Percentiles rank a stretch among this genome's conserved stretches.
Conservation (phyloP, 2,113 vertebrate species). For the Orcinus orca region DNA sequence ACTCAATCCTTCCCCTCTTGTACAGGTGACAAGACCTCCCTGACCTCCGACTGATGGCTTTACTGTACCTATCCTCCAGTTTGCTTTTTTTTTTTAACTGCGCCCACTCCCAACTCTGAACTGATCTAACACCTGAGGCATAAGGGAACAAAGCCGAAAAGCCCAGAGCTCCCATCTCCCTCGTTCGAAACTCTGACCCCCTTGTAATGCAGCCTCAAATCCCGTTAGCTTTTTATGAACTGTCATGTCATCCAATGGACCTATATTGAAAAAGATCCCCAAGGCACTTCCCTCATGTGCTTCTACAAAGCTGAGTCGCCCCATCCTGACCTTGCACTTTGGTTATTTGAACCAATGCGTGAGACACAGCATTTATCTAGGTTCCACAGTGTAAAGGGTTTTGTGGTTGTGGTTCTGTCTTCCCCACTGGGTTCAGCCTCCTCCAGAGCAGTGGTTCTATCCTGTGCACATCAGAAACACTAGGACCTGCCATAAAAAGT, state of each 20-base stretch:
- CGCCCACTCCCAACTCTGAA: neutral
- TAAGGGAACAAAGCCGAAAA: neutral
- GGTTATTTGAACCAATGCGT: rapidly evolving
- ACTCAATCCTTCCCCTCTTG: too few relatives aligned
- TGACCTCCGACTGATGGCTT: neutral
- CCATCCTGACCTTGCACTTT: neutral
- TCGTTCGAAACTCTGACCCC: neutral
- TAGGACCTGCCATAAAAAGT: neutral
- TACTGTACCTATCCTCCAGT: too few relatives aligned
- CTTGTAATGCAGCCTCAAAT: neutral
- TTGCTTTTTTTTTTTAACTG: neutral
- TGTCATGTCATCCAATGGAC: neutral
- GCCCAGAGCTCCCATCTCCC: neutral
- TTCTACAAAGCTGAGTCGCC: rapidly evolving
- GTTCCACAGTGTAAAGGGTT: rapidly evolving
- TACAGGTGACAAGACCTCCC: neutral
- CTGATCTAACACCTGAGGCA: neutral
- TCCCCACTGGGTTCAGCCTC: neutral
- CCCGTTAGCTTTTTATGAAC: neutral
- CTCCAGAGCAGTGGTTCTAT: neutral
- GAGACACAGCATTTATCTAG: rapidly evolving
- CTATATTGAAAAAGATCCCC: neutral
- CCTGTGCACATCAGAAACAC: neutral
- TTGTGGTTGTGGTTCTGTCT: neutral
- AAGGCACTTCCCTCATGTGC: neutral